Evolutionary conservation across 1,140 invertebrate species (phyloP).

Genomic region (Teleopsis dalmanni): DNA sequence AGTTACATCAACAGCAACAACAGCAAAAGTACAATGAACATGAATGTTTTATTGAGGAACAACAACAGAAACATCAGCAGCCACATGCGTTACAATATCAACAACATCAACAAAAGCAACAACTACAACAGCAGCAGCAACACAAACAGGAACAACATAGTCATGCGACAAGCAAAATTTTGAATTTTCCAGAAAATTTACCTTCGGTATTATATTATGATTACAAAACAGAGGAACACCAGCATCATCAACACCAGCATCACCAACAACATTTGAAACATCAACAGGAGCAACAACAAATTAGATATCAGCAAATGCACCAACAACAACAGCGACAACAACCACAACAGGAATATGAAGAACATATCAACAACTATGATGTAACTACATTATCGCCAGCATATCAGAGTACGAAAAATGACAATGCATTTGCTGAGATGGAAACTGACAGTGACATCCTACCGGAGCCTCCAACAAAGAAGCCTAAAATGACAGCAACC

Average conservation of each 20-base stretch:
- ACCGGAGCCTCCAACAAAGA: constrained; percentile 40
- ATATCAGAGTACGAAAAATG: constrained; percentile 13
- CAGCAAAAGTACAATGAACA: constrained; percentile 17
- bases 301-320: constrained; percentile 17
- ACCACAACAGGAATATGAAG: constrained; percentile 4
- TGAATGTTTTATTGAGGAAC: constrained; percentile 13
- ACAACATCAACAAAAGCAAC: constrained; percentile 27
- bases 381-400: constrained; percentile 20
- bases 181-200: constrained; percentile 40
- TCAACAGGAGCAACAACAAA: constrained; percentile 27
- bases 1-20: constrained; percentile 28
- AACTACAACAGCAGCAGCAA: constrained; percentile 11
- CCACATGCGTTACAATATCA: constrained; percentile 16
- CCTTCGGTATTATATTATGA: constrained; percentile 39
- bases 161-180: constrained; percentile 27
- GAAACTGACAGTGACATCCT: constrained; percentile 43
- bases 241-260: constrained; percentile 40
- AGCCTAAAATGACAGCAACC: constrained; percentile 20
- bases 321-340: constrained; percentile 19
- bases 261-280: constrained; percentile 40
- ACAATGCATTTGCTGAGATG: constrained; percentile 29
- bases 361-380: background rate
- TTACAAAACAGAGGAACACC: constrained; percentile 41
- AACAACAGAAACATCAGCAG: constrained; percentile 18
- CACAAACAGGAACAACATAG: constrained; percentile 23